A percentile compares a stretch with the other conserved stretches of the same genome.
phyloP scores from a whole-genome alignment of 1,140 invertebrate genomes.

The Pteromalus puparum region DNA sequence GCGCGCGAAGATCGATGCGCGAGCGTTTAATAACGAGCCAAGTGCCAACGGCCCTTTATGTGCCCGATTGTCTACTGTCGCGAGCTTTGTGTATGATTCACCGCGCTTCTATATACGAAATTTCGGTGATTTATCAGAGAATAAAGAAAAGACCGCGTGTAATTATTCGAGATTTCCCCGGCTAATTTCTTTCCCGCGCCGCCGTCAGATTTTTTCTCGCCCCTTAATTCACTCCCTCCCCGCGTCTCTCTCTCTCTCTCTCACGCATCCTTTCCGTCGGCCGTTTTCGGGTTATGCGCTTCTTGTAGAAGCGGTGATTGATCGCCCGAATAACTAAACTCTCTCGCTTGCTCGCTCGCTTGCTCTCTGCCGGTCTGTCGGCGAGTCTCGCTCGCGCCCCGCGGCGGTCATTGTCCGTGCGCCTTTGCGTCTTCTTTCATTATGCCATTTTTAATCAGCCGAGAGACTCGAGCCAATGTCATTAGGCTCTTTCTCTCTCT shows the following conservation, averaged over 20 bases:
- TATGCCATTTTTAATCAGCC: slow-evolving; percentile 72
- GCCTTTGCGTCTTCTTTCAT: slow-evolving; percentile 65
- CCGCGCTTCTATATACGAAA: not conserved
- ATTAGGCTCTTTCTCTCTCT: slow-evolving; percentile 52
- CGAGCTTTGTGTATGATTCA: not conserved
- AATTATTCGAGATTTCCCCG: slow-evolving; percentile 9
- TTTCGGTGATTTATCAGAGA: slow-evolving; percentile 3
- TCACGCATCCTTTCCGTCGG: slow-evolving; percentile 6
- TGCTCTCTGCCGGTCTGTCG: slow-evolving; percentile 5
- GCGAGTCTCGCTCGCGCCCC: slow-evolving; percentile 36
- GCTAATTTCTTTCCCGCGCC: slow-evolving; percentile 23
- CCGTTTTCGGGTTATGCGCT: slow-evolving; percentile 63
- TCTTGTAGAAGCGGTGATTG: slow-evolving; percentile 68
- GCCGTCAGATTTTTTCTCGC: slow-evolving; percentile 30
- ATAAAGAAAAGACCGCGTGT: no score
- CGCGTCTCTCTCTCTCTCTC: not conserved
- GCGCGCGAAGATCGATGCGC: not conserved
- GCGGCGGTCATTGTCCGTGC: slow-evolving; percentile 60
- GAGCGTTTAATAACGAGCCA: slow-evolving; percentile 2
- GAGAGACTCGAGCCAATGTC: slow-evolving; percentile 56
- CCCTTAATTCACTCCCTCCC: slow-evolving; percentile 22
- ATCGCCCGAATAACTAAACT: slow-evolving; percentile 68
- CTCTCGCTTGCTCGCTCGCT: slow-evolving; percentile 48
- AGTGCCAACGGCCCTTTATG: not conserved
- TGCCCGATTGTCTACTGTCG: not conserved